Evolutionary conservation across 2,797 vertebrate genomes (phyloP).

Genomic region (Coluber constrictor): DNA sequence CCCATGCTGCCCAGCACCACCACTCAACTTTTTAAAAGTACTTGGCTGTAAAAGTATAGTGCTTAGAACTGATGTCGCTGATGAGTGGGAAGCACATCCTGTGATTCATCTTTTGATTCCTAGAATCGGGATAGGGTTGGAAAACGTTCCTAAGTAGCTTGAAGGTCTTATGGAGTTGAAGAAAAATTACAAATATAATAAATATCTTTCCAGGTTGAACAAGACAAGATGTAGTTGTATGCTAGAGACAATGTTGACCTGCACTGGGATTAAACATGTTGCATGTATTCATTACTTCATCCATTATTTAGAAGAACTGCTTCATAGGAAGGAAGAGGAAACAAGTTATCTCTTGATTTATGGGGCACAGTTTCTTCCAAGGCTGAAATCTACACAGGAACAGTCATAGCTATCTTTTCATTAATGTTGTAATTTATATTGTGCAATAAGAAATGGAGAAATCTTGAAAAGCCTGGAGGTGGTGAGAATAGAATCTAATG

Average conservation of each 20-base stretch:
- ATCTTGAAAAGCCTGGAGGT: background rate
- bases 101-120: background rate
- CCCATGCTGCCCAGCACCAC: background rate
- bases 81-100: background rate
- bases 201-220: background rate
- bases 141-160: background rate
- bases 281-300: background rate
- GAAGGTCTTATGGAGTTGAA: background rate
- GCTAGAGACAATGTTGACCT: background rate
- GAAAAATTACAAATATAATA: background rate
- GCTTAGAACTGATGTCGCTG: background rate
- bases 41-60: too few relatives aligned
- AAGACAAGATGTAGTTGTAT: background rate
- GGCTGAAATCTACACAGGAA: background rate
- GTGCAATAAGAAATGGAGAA: background rate
- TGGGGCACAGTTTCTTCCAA: background rate
- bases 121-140: background rate
- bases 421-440: background rate
- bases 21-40: background rate
- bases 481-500: background rate
- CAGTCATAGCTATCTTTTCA: background rate
- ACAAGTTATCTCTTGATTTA: background rate
- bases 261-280: background rate
- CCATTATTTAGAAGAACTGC: background rate
- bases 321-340: background rate